Base-by-base conservation (phyloP, 2,797 vertebrate species). In the Chloroceryle inda region DNA sequence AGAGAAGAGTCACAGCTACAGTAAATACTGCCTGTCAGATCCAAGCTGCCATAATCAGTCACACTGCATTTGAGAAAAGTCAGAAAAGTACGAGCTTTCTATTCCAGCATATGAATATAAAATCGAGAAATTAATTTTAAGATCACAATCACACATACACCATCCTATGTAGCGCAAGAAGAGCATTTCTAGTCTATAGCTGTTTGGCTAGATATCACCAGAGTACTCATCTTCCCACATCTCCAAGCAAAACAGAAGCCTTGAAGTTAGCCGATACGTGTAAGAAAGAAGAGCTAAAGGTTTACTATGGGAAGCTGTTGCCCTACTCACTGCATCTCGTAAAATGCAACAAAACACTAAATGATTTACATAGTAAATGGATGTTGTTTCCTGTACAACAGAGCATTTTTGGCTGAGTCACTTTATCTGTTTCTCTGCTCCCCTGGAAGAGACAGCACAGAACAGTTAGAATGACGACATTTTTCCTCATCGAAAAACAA, bases 371-470 rank as follows among this genome's bases (percentile, higher is more conserved):
- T 7, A 52, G 69, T n/a, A 88, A 92, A 82, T 23, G 20, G 52
- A 67, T 27, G 40, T 23, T 1, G 9, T 31, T 91, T 93, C 84
- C 91, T 50, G 61, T 16, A 67, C 61, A 79, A 61, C 16, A 49
- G 59, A 79, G n/a, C 14, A 40, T 55, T 76, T 91, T 80, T 50
- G 68, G 47, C 68, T 87, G 67, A 93, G 56, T 93, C 71, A 53
- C 29, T 74, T 5, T 40, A 31, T 74, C 29, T 79, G 42, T 33
- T 76, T 84, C 71, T 89, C 52, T 92, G 86, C 23, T 87, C 37
- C 40, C 29, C 55, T 91, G 47, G 40, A 94, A 95, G 95, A 90
- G 69, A 49, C 61, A 56, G 55, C 59, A 49, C 62, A 63, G 67
- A 82, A 49, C 6, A 4, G 19, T 47, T 50, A 75, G 35, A 62